A percentile compares a stretch with the other conserved stretches of the same genome.
Conservation (phyloP, 2,797 vertebrate species). For the Rhincodon typus region DNA sequence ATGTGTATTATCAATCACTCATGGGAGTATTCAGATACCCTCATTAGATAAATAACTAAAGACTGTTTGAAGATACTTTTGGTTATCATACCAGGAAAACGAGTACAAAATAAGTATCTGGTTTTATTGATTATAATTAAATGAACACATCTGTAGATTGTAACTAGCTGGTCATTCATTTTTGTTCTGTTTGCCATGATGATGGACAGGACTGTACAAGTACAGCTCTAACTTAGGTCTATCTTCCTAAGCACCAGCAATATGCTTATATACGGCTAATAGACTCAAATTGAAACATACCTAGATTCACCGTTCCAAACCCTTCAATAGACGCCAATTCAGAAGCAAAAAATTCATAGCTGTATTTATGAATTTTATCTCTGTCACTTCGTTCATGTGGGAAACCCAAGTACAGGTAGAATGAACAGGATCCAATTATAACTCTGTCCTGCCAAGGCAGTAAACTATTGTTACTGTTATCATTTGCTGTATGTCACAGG, state of each 20-base stretch:
- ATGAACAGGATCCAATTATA: constrained; percentile 17
- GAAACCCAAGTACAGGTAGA: constrained; percentile 34
- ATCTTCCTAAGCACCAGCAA: neutral
- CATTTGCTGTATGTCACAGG: neutral
- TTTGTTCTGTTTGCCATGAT: neutral
- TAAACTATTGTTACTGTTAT: neutral
- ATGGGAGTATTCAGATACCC: neutral
- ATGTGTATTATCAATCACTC: neutral
- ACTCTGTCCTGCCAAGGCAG: constrained; percentile 14
- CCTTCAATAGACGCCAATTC: constrained; percentile 28
- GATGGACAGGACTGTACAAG: neutral
- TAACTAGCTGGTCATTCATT: neutral
- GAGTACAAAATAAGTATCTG: neutral
- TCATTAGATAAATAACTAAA: neutral
- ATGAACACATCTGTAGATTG: neutral
- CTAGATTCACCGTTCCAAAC: neutral
- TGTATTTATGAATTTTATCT: constrained; percentile 38
- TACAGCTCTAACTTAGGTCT: neutral
- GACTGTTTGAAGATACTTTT: neutral
- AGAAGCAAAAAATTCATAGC: constrained; percentile 26
- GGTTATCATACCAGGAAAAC: neutral
- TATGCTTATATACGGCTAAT: neutral
- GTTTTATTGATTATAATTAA: neutral
- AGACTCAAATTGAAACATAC: constrained; percentile 8
- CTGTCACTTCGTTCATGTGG: constrained; percentile 20